Percentiles rank a stretch among this genome's conserved stretches.
These are phyloP conservation scores for Oncorhynchus mykiss DNA, from an alignment of 2,113 vertebrate species.

Conservation along the genomic window DNA sequence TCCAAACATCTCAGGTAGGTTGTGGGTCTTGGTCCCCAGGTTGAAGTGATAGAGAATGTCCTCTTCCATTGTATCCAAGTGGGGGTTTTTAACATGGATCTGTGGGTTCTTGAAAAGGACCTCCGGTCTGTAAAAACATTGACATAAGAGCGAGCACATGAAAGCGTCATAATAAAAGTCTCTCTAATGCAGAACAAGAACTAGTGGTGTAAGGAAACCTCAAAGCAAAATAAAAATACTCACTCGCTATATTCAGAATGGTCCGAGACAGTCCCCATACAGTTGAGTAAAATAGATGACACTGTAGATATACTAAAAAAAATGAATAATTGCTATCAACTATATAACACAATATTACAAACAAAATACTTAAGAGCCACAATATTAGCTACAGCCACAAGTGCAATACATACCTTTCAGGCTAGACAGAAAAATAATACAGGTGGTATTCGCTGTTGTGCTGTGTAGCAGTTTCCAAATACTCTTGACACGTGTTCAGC, in stretches of 20 bases:
- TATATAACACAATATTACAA: neutral
- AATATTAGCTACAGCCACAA: neutral
- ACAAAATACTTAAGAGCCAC: neutral
- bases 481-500: neutral
- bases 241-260: constrained; percentile 74
- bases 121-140: constrained; percentile 56
- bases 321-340: neutral
- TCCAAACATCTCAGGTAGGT: constrained; percentile 85
- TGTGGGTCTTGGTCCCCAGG: constrained; percentile 83
- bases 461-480: neutral
- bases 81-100: constrained; percentile 81
- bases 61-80: constrained; percentile 82
- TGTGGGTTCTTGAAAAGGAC: constrained; percentile 82
- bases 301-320: neutral
- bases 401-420: constrained; percentile 4
- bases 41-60: constrained; percentile 85
- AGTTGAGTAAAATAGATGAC: constrained; percentile 70
- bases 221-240: constrained; percentile 54
- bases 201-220: neutral
- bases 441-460: neutral
- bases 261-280: constrained; percentile 56
- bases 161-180: neutral
- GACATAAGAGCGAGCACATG: neutral
- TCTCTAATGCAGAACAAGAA: neutral
- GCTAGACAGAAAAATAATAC: no score